Evolutionary conservation across 30 jellyfish, hydroid and myxozoan genomes (phyloP), one percentile per base, ranked within the genome.

Genomic region (Turritopsis dohrnii): DNA sequence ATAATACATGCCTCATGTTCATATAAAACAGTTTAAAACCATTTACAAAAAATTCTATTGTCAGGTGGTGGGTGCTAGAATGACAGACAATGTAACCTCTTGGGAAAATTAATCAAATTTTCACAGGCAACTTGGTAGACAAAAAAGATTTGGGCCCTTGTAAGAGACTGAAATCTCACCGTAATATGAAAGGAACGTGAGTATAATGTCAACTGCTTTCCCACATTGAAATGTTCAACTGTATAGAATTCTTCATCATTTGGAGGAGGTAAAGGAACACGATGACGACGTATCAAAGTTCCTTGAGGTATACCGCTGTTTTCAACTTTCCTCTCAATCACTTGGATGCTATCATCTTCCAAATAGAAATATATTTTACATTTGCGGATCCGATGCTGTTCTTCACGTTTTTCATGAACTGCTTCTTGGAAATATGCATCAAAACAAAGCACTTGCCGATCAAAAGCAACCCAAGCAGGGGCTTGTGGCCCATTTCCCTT

Each of bases 381-480:
- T 31, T 80, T 79, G 71, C 98, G 66, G 27, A 92, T 87, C 25
- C 98, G 92, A 83, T 54, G 83, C 26, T 88, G 87, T 85, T 92
- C 98, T 66, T 92, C 98, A 66, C 96, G 81, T 71, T 92, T 92
- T 75, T 92, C 98, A 24, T 92, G 98, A 54, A 92, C 98, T 1
- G 96, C 89, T 81, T 92, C 98, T 84, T 92, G 98, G 82, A 92
- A 92, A 72, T 86, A 85, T 9, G 96, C 98, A 88, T 92, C 96
- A 83, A 92, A 92, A 82, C 96, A 92, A 53, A 92, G 90, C 30
- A 92, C 98, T 85, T 92, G 98, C 74, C 92, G 82, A 77, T 92
- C 98, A 85, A 87, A 92, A 1, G 98, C 98, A 41, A 92, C 98
- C 98, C 98, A 92, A 0, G 96, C 98, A 28, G 98, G 98, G 1